Base-by-base conservation (phyloP, 1,140 invertebrate species). In the Hesperophylax magnus region DNA sequence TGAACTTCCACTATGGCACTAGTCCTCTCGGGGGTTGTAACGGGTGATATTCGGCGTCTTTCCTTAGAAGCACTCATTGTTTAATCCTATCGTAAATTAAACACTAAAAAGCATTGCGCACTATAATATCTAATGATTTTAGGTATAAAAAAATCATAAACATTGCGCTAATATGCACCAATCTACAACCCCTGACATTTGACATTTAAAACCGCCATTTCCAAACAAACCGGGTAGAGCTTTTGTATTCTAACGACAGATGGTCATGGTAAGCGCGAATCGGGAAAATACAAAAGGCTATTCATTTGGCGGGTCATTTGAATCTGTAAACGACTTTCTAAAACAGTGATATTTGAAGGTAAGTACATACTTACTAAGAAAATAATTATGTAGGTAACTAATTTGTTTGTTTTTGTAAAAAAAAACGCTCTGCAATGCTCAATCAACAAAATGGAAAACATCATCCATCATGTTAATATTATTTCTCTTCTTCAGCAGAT, bases 201-300 rank as follows among this genome's bases (percentile, higher is more conserved):
- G 71, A 83, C 82, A 83, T 83, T 83, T 83, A 53, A 78, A 31
- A 39, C 54, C 69, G 77, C 79, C 79, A 83, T 83, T 81, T 83
- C 69, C 72, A 83, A 83, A 83, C 82, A 83, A 79, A 81, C 39
- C 61, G 17, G 15, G 14, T 24, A 17, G 17, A 72, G 17, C 18
- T 53, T 67, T 20, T 18, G 20, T 22, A 72, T 14, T 22, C 24
- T 20, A 22, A 9, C 69, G 47, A 72, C 52, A 72, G 69, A 52
- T 72, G 69, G 69, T 27, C n/a, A 15, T 6, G 58, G n/a, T 61
- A 61, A 0, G 18, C 17, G 20, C 58, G 58, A 14, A 47, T 14
- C 39, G 39, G 34, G 7, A 3, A 34, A 34, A 34, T 34, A 34
- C 34, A 34, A 34, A 34, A 0, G 3, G 34, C 27, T 31, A n/a